Base-by-base conservation (phyloP, 2,113 vertebrate genomes). In the Pomatostomus ruficeps region DNA sequence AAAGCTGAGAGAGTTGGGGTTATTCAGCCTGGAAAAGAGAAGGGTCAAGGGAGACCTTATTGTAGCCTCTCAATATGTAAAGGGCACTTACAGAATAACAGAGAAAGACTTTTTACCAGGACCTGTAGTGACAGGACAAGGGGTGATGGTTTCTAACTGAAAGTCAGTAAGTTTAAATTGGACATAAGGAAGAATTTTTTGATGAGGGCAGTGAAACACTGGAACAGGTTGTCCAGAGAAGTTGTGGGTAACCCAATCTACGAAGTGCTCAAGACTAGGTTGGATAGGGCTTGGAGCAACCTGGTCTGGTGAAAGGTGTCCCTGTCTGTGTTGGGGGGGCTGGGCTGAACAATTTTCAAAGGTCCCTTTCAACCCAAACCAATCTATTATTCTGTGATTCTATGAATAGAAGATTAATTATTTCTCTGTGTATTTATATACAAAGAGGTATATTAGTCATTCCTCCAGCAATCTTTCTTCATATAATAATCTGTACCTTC, bases 171-270 rank as follows among this genome's bases (percentile, higher is more conserved):
- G 14, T 82, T 75, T 59, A 40, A 29, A 14, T 3, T 82, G 46
- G 38, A 59, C 20, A 18, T 46, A n/a, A 17, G 13, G 52, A 59
- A 59, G 33, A 81, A 29, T 46, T 25, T 46, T 81, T 67, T 40
- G 26, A 9, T 43, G 43, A 65, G 22, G 6, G 14, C 26, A 26
- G 12, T 49, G 52, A 49, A 59, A 28, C 58, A 28, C 15, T 51
- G 36, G 36, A 73, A 55, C 45, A 67, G 11, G 5, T 6, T 74
- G n/a, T 57, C 24, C 52, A 52, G 68, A 67, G 20, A 35, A 81
- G 10, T 0, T 66, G 45, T 52, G 22, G 16, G 40, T 45, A 12
- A 5, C 22, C 24, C 38, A 67, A 0, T 23, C 11, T 0, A 6
- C 6, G 33, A 29, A 54, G 5, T n/a, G 19, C 22, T 24, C 31